Conservation (phyloP, 2,888 invertebrate genomes). For the Altica lythri region DNA sequence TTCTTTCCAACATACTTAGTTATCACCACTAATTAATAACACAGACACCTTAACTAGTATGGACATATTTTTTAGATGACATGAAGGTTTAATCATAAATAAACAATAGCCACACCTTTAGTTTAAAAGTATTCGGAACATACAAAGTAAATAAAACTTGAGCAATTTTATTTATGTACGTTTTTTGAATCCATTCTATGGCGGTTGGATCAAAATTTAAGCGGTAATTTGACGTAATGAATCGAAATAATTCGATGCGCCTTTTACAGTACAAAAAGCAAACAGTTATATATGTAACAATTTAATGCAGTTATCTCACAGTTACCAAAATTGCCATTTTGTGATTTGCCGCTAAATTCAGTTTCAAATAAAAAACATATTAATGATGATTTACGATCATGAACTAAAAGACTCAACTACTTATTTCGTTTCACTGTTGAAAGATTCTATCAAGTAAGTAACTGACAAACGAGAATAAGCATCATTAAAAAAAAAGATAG, state of each 20-base stretch:
- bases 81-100: neutral
- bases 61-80: neutral
- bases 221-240: slow-evolving; percentile 17
- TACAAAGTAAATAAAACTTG: slow-evolving; percentile 7
- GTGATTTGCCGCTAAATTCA: no score
- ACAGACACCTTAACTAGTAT: neutral
- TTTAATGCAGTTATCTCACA: slow-evolving; percentile 19
- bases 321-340: slow-evolving; percentile 13
- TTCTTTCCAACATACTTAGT: no score
- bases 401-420: no score
- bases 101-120: neutral
- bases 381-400: no score
- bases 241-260: slow-evolving; percentile 17
- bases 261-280: neutral
- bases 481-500: no score
- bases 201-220: slow-evolving; percentile 8
- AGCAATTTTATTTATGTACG: slow-evolving; percentile 10
- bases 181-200: slow-evolving; percentile 1
- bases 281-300: slow-evolving; percentile 14
- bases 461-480: no score
- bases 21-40: no score
- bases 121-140: slow-evolving; percentile 3
- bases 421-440: no score
- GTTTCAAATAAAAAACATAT: no score
- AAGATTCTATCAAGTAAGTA: no score